These are phyloP conservation scores for Diploscapter pachys DNA, from an alignment of 1,140 invertebrate genomes.

Conservation along the genomic window DNA sequence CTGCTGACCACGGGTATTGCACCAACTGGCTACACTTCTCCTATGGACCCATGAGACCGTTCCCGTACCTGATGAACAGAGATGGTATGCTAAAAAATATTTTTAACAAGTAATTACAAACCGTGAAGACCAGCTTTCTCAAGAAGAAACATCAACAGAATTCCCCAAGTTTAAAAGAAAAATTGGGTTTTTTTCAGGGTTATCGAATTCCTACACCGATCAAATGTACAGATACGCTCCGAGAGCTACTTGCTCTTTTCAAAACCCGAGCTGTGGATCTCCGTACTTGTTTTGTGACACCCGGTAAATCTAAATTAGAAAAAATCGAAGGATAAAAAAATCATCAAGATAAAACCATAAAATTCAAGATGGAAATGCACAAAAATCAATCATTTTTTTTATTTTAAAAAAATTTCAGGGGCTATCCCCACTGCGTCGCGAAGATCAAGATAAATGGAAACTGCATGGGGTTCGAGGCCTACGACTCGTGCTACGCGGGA, in stretches of 20 bases:
- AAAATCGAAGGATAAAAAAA: not conserved
- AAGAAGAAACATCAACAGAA: no score
- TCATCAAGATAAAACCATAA: no score
- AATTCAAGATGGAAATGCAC: no score
- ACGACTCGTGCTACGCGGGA: slow-evolving; percentile 52
- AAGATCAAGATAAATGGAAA: slow-evolving; percentile 55
- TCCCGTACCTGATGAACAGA: slow-evolving; percentile 46
- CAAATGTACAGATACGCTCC: slow-evolving; percentile 56
- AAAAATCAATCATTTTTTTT: not conserved
- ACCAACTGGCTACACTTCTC: slow-evolving; percentile 54
- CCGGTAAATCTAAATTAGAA: not conserved
- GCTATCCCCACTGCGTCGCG: slow-evolving; percentile 56
- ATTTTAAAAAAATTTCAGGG: not conserved
- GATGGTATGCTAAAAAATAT: slow-evolving; percentile 40
- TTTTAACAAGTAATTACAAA: slow-evolving; percentile 28
- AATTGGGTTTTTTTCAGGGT: slow-evolving; percentile 5
- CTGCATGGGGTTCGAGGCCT: slow-evolving; percentile 51
- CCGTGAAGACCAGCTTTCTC: no score
- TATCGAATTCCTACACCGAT: slow-evolving; percentile 57
- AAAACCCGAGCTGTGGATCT: slow-evolving; percentile 54
- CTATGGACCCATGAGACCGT: slow-evolving; percentile 54
- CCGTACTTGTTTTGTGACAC: slow-evolving; percentile 57
- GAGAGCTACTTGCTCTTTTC: slow-evolving; percentile 44
- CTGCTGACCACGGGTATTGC: slow-evolving; percentile 51
- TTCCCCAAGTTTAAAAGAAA: no score